Evolutionary conservation across 2,113 vertebrate species (phyloP), one percentile per base, ranked within the genome.

Genomic region (Nasalis larvatus): DNA sequence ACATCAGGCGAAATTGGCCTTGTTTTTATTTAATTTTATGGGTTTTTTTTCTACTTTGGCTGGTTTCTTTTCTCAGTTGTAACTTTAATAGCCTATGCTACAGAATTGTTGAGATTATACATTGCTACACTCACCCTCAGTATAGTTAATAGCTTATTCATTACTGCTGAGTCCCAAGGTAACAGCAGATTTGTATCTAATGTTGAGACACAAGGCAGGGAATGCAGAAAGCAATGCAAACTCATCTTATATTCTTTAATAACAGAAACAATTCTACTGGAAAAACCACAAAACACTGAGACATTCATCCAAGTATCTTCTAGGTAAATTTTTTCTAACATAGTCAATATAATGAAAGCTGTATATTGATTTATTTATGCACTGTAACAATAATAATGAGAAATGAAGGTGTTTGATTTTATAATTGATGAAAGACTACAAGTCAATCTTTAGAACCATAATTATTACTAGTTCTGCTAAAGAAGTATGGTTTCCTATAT

Each of bases 81-180:
- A 73, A 21, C 14, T 86, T 94, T 94, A 66, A 85, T 81, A 10
- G 35, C 23, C 54, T 86, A 35, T 89, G n/a, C 23, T 86, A 3
- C 13, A 90, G 69, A 71, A 80, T 78, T 77, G 81, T 86, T 91
- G 25, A 76, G 47, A 88, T 76, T 84, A 66, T 89, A 58, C 69
- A 6, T 85, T 88, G 10, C 35, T 73, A 25, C 54, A 58, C 3
- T 71, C 6, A 92, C 91, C 21, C 42, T 45, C 4, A 3, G n/a
- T 92, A 4, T 66, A 37, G 18, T 77, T 96, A 97, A 74, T 45
- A 74, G 86, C 42, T 96, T 92, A 52, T 58, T 94, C 69, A 85
- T 88, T 97, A 84, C 32, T 56, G 56, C 58, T 2, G 1, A 93
- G 60, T 93, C 9, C 42, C 82, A 69, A 7, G 60, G n/a, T 80